Conservation (phyloP, 1,140 invertebrate species). For the Pachyrhynchus sulphureomaculatus region DNA sequence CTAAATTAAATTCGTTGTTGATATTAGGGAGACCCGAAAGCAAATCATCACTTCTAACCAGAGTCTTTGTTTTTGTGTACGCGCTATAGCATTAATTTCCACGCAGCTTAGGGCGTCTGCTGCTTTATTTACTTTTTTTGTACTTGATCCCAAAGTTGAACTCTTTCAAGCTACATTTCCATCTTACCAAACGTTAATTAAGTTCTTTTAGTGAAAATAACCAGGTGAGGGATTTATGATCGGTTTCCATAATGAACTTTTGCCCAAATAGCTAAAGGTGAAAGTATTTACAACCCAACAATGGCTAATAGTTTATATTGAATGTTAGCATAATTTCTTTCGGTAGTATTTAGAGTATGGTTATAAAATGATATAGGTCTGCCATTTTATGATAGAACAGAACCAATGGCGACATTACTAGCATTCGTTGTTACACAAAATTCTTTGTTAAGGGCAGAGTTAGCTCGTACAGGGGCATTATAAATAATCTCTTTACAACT, state of each 20-base stretch:
- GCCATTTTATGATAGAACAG: constrained; percentile 19
- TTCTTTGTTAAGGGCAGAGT: constrained; percentile 8
- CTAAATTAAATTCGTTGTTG: background rate
- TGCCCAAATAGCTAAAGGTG: constrained; percentile 11
- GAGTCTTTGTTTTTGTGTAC: background rate
- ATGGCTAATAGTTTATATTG: constrained; percentile 14
- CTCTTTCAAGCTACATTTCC: constrained; percentile 12
- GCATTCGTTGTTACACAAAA: constrained; percentile 50
- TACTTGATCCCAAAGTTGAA: constrained; percentile 4
- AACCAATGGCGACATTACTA: constrained; percentile 31
- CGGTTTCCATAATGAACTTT: constrained; percentile 21
- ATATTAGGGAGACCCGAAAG: constrained; percentile 2
- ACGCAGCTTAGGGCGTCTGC: constrained; percentile 1
- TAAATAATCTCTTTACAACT: constrained; percentile 21
- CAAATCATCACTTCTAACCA: background rate
- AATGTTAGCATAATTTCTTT: constrained; percentile 26
- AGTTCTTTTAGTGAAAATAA: constrained; percentile 17
- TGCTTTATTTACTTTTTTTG: constrained; percentile 1
- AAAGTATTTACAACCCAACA: constrained; percentile 12
- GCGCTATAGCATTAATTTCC: constrained; percentile 2
- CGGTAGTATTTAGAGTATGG: constrained; percentile 7
- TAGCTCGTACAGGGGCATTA: constrained; percentile 23
- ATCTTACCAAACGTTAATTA: constrained; percentile 15
- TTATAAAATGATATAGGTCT: constrained; percentile 13
- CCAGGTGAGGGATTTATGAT: constrained; percentile 25